phyloP scores from a whole-genome alignment of 2,888 invertebrate species.

The Parnassius glacialis region DNA sequence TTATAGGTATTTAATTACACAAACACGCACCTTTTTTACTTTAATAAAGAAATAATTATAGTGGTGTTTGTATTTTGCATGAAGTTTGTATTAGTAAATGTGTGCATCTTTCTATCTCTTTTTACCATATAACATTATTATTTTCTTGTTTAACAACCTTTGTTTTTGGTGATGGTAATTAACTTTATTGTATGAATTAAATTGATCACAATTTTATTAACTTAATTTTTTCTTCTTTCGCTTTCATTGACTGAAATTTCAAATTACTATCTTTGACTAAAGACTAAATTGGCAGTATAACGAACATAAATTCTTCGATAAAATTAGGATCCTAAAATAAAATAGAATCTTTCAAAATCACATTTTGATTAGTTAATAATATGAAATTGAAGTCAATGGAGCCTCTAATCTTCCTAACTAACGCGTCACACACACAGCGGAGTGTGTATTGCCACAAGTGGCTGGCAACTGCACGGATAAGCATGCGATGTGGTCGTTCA shows the following conservation, averaged over 20 bases:
- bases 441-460: slow-evolving; percentile 87
- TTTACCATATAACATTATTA: not conserved
- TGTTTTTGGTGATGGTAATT: not conserved
- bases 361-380: not conserved
- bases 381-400: slow-evolving; percentile 12
- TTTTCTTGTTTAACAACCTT: not conserved
- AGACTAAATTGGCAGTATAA: no score
- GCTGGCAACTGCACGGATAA: slow-evolving; percentile 89
- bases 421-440: slow-evolving; percentile 79
- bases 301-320: no score
- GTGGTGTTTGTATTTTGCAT: not conserved
- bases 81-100: not conserved
- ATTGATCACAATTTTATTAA: not conserved
- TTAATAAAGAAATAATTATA: not conserved
- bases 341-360: no score
- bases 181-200: not conserved
- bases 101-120: not conserved
- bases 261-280: not conserved
- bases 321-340: no score
- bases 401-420: slow-evolving; percentile 26
- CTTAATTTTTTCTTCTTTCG: not conserved
- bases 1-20: no score
- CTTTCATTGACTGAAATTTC: slow-evolving; percentile 5
- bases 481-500: slow-evolving; percentile 92
- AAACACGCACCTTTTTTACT: no score